These are phyloP conservation scores for Bicyclus anynana DNA, from an alignment of 1,140 invertebrate species.

Conservation along the genomic window DNA sequence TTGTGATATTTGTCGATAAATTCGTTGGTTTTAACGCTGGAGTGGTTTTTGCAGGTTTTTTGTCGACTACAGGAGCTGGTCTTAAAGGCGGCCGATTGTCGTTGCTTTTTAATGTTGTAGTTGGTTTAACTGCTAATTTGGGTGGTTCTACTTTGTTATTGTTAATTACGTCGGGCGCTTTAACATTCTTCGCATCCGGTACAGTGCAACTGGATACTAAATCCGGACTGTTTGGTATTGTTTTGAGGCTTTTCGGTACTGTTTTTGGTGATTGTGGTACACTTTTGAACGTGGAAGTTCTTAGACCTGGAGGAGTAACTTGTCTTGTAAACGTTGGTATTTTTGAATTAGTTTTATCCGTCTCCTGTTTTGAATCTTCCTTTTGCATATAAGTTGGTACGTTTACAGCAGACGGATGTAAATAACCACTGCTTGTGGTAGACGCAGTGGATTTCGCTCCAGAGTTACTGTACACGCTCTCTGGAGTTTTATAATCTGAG, in stretches of 20 bases:
- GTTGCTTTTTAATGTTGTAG: slow-evolving; percentile 31
- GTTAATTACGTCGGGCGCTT: slow-evolving; percentile 81
- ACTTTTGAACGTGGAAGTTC: slow-evolving; percentile 63
- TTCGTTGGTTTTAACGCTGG: slow-evolving; percentile 48
- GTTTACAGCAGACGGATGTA: slow-evolving; percentile 83
- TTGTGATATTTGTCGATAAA: slow-evolving; percentile 39
- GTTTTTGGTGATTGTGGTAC: slow-evolving; percentile 58
- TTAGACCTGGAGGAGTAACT: slow-evolving; percentile 72
- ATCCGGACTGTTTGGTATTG: slow-evolving; percentile 81
- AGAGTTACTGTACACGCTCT: slow-evolving; percentile 80
- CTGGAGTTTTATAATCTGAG: slow-evolving; percentile 77
- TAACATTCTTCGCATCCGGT: slow-evolving; percentile 67
- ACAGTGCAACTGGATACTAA: slow-evolving; percentile 82
- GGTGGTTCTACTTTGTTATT: slow-evolving; percentile 66
- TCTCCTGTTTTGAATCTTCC: slow-evolving; percentile 36
- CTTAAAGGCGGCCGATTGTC: slow-evolving; percentile 57
- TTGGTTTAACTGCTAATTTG: slow-evolving; percentile 53
- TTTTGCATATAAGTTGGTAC: slow-evolving; percentile 73
- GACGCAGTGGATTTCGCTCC: slow-evolving; percentile 79
- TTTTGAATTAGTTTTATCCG: slow-evolving; percentile 63
- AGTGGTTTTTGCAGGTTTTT: slow-evolving; percentile 49
- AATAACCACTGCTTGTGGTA: slow-evolving; percentile 84
- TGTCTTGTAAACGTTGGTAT: slow-evolving; percentile 70
- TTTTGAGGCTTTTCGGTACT: slow-evolving; percentile 53
- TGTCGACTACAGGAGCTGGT: slow-evolving; percentile 48